Base-by-base conservation (phyloP, 2,113 vertebrate species). In the Apodemus speciosus region DNA sequence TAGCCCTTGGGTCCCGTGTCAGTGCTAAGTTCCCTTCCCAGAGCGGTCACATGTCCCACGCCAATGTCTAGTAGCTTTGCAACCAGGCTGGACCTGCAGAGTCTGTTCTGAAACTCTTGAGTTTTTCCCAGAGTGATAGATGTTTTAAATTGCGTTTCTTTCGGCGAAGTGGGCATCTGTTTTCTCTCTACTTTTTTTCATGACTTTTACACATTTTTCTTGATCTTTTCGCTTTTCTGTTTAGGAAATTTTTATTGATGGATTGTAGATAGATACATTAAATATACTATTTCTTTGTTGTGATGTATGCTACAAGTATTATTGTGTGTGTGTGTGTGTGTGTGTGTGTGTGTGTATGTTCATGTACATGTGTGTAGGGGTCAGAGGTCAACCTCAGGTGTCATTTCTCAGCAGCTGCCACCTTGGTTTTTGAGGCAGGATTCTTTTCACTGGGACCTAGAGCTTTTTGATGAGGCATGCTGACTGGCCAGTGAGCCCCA, bases 161-260 rank as follows among this genome's bases (percentile, higher is more conserved):
- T 79, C 35, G 43, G 2, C 18, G 32, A 91, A 90, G 64, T 77
- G 38, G 15, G 21, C 6, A n/a, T 53, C 38, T 92, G 60, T 58
- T 84, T 91, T 25, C 56, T 53, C 43, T 85, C 73, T 56, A 20
- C 6, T 85, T 38, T 53, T 40, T 80, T 56, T 92, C 13, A 56
- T 83, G 23, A 92, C 18, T 87, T 83, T 27, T 73, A n/a, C 32
- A n/a, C 16, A 56, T 90, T 85, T 91, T 90, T 85, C 21, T 43
- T 68, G 38, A 15, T 81, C 32, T 85, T 91, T 86, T 46, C 71
- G 4, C 43, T 30, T 66, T 11, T 16, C 21, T 2, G n/a, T 66
- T 73, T 49, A 88, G 90, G 40, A 90, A 18, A 23, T 7, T 71
- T 80, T 90, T 51, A 77, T 68, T 85, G 35, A 80, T 91, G 58